Base-by-base conservation (phyloP, 2,113 vertebrate genomes). In the Gallinago jamesoni region DNA sequence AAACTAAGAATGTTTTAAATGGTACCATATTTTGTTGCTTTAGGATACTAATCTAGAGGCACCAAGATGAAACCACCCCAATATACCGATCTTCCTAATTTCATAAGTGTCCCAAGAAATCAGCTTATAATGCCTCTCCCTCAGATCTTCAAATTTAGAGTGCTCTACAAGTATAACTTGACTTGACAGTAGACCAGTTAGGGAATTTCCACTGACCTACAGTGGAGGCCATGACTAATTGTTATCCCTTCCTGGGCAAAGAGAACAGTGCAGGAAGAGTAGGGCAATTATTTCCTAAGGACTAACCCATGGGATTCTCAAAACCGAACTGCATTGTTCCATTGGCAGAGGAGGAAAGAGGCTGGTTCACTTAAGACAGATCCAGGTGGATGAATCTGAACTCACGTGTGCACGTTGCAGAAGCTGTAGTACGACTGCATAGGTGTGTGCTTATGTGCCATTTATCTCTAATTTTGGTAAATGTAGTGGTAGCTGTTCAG, bases 401-500 rank as follows among this genome's bases (percentile, higher is more conserved):
- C 24, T 31, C 48, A 6, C 4, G 20, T 18, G 39, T 14, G 56
- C 60, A 30, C 19, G 4, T 2, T 48, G 56, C 52, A 60, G 67
- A 50, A 90, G 50, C 78, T 41, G 9, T 31, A 56, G 12, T 23
- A 63, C 0, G 2, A 19, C 37, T 37, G 62, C 68, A 66, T 11
- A 76, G 81, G 82, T 85, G 57, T 41, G 80, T 25, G 74, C 39
- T 41, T 4, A 87, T 22, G 47, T 48, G 93, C 4, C 37, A 20
- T 56, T 48, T 87, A 82, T 70, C 82, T 88, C 79, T 75, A 52
- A 22, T 78, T 88, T 50, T 48, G 60, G 83, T 28, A 74, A 80
- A 52, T 39, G 70, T 24, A 74, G 68, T 24, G 50, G 85, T 75
- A 89, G 85, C 72, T 95, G 92, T 88, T 94, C 90, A 78, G 72